Evolutionary conservation across 2,797 vertebrate species (phyloP), one percentile per base, ranked within the genome.

Genomic region (Epinephelus coioides): DNA sequence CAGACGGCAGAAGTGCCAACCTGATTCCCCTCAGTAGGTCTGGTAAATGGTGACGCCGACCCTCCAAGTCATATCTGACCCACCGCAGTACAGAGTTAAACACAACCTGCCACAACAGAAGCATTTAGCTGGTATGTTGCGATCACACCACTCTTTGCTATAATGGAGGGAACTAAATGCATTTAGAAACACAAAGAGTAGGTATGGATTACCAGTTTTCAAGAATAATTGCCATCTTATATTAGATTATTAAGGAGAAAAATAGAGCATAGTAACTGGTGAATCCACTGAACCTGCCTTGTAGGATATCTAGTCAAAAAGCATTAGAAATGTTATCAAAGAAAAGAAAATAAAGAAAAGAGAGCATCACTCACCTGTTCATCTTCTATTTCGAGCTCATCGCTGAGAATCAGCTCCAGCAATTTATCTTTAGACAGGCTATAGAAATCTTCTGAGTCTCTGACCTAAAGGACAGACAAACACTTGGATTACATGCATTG

Each of bases 341-440:
- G 15, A 57, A 23, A 10, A 21, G 21, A 13, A 65, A 60, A 38
- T 1, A 50, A 21, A 47, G 19, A 0, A 34, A 8, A 14, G 12
- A 59, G 14, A 9, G 40, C 6, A 19, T 21, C 18, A n/a, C 65
- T 85, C 34, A 97, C 95, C 62, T 97, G 96, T 79, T 99, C 98
- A 3, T 98, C 97, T 84, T 98, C 97, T 0, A 97, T 96, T 93
- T 99, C 98, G 90, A 99, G 94, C 90, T 99, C 98, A 2, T 99
- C 98, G 0, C 97, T 98, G n/a, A 97, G 96, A 73, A 98, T 95
- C 79, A 99, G 95, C 80, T 97, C 97, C 73, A 97, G 90, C 87
- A 99, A 93, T 25, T 96, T 97, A 81, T 98, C 97, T 93, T 97
- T 97, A 43, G 97, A 97, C 64, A 99, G 95, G 57, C 91, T 94